Conservation (phyloP, 2,113 vertebrate species). For the Atherinomorus stipes region DNA sequence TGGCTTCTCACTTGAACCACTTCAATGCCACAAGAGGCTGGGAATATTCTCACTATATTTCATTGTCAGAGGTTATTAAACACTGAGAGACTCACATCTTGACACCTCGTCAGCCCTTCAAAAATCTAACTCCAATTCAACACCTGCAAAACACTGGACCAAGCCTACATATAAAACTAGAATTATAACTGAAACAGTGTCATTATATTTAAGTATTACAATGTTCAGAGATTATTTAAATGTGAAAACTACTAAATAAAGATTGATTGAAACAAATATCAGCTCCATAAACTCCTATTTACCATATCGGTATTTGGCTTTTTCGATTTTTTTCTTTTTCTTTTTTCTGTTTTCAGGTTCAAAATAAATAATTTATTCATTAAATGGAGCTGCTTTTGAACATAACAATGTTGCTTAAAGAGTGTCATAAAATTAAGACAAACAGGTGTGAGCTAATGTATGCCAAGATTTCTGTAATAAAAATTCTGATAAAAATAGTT, state of each 20-base stretch:
- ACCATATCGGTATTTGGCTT: no score
- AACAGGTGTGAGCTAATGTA: no score
- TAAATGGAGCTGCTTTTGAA: neutral
- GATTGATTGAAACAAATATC: neutral
- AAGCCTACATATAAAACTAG: neutral
- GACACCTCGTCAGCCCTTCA: neutral
- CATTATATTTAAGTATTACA: neutral
- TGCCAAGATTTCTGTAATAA: no score
- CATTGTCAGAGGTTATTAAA: neutral
- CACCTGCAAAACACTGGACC: conserved; percentile 2
- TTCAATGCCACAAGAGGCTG: neutral
- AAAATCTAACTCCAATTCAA: neutral
- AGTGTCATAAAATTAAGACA: no score
- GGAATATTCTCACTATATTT: neutral
- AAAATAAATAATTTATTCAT: no score
- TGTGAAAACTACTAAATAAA: no score
- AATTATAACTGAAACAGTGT: neutral
- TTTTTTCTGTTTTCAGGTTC: no score
- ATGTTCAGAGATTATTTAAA: neutral
- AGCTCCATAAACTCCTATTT: neutral
- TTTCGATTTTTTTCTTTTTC: no score
- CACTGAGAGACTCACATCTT: no score
- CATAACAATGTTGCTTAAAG: no score
- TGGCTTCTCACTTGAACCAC: no score
- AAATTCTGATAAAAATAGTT: no score